Evolutionary conservation across 2,113 vertebrate species (phyloP), one percentile per base, ranked within the genome.

Genomic region (Xiphophorus hellerii): DNA sequence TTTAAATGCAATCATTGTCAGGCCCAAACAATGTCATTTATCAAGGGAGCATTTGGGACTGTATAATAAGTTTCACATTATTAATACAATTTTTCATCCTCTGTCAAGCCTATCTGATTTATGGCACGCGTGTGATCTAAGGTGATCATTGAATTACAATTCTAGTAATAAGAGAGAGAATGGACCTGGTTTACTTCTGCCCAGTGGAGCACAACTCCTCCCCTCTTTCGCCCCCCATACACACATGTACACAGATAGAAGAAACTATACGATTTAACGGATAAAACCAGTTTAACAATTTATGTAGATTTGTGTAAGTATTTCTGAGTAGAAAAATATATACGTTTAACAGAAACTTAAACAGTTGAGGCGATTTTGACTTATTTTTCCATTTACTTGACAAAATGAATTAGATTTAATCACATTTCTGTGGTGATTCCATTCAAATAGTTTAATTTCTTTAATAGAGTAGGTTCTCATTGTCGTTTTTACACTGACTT

Each of bases 71-170:
- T 98, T 99, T 98, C 97, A 96, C 96, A 97, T 99, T 94, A 99
- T 99, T 99, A 99, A 98, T 99, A 98, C 96, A 97, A 98, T 99
- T 99, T 98, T 98, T 99, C 97, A 99, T 99, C 97, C 95, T 96
- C 95, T 99, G 97, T 98, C 97, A 98, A 94, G 93, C 94, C 94
- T 95, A 90, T 93, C 97, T 98, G 97, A 99, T 99, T 98, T 98
- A 99, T 99, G 96, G 97, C 96, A 96, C 96, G 93, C 93, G 94
- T 95, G 94, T 97, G 97, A 98, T 98, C 97, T 97, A 97, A 99
- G 97, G 97, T 98, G 97, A 99, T 99, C 97, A 98, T 97, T 97
- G 97, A 98, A 99, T 99, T 99, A 98, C 97, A 97, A 98, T 97
- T 97, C 95, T 96, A 96, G 95, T 97, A 97, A 97, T 97, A 97